Base-by-base conservation (phyloP, 1,140 invertebrate genomes). In the Steinernema feltiae region DNA sequence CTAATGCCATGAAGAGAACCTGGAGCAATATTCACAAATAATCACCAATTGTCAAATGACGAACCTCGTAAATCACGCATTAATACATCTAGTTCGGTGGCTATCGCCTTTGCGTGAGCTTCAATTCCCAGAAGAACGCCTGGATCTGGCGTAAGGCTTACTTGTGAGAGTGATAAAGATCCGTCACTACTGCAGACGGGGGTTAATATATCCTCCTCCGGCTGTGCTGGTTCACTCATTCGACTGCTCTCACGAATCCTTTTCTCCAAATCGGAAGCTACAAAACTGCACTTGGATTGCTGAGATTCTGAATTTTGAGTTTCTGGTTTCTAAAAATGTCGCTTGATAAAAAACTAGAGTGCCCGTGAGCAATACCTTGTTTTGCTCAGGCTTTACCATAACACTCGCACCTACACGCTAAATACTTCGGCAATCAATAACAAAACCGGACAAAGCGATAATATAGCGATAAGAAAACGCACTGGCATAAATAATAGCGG, bases 1-100 rank as follows among this genome's bases (percentile, higher is more conserved):
- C 48, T 48, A 71, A 79, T 79, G 30, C 78, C 78, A 21, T 78
- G 76, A 24, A 79, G 76, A 2, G 72, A 75, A 7, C n/a, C n/a
- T n/a, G n/a, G n/a, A n/a, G n/a, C n/a, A n/a, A n/a, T n/a, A n/a
- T n/a, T n/a, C n/a, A n/a, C n/a, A n/a, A n/a, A n/a, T n/a, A n/a
- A n/a, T n/a, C n/a, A n/a, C n/a, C n/a, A n/a, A n/a, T n/a, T n/a
- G n/a, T n/a, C n/a, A n/a, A n/a, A n/a, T n/a, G n/a, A n/a, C n/a
- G n/a, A n/a, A n/a, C 78, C 78, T 72, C 72, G 71, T 27, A 53
- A 70, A 78, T 79, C 76, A 1, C 78, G 1, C 18, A 79, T 46
- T 35, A 79, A 32, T 21, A 35, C 30, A 27, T 79, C 78, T 30
- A 79, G 30, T 24, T 71, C 74, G 15, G 48, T 24, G 12, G 77